Conservation (phyloP, 2,113 vertebrate genomes). For the Anser cygnoides region DNA sequence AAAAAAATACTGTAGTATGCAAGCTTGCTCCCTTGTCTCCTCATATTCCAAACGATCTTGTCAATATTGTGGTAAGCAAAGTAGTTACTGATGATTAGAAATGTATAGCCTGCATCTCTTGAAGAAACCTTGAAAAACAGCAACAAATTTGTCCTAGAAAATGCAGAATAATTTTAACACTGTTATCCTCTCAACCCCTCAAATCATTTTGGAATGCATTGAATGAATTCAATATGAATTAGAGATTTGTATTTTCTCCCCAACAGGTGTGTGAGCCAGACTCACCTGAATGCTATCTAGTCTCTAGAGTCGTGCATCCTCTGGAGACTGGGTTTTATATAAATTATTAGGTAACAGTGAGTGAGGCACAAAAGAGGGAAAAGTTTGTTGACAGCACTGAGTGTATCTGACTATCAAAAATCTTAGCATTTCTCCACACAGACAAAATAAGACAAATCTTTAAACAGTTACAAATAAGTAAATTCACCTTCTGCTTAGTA, state of each 20-base stretch:
- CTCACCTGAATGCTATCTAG: neutral
- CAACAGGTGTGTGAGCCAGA: slow-evolving; percentile 10
- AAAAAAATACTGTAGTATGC: slow-evolving; percentile 58
- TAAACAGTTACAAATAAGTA: neutral
- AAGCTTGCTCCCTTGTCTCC: slow-evolving; percentile 62
- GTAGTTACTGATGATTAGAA: slow-evolving; percentile 18
- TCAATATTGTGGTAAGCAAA: slow-evolving; percentile 26
- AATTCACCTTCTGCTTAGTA: neutral
- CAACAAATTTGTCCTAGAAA: slow-evolving; percentile 57
- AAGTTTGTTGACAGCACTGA: slow-evolving; percentile 2
- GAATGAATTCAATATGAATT: slow-evolving; percentile 77
- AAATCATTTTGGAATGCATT: slow-evolving; percentile 55
- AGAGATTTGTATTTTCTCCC: slow-evolving; percentile 43
- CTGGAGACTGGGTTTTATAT: neutral
- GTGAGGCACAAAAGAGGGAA: slow-evolving; percentile 35
- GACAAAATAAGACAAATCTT: neutral
- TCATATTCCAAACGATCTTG: slow-evolving; percentile 27
- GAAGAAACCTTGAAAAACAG: slow-evolving; percentile 46
- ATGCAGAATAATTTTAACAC: slow-evolving; percentile 60
- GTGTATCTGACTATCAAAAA: neutral
- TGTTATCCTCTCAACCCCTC: slow-evolving; percentile 30
- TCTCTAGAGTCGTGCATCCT: neutral
- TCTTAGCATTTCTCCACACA: neutral
- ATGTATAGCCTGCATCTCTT: slow-evolving; percentile 31
- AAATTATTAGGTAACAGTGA: neutral